phyloP scores from a whole-genome alignment of 2,888 invertebrate genomes.

The Penaeus monodon region DNA sequence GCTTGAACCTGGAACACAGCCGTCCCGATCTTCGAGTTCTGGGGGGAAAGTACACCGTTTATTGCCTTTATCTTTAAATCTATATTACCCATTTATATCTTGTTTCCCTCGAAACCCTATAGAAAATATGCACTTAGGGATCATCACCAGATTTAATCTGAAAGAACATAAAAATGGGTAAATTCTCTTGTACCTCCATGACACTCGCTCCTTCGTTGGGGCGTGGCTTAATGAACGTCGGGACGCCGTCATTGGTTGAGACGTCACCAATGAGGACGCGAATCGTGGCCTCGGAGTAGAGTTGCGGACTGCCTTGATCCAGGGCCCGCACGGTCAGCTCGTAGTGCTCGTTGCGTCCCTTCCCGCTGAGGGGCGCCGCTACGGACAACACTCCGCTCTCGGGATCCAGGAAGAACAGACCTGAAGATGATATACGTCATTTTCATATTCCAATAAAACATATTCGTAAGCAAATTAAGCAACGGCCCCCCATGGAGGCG shows the following conservation, averaged over 20 bases:
- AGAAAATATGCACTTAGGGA: no score
- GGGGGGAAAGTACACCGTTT: slow-evolving; percentile 61
- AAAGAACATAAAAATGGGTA: background rate
- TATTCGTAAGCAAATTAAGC: background rate
- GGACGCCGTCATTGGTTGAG: slow-evolving; percentile 84
- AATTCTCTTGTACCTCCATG: slow-evolving; percentile 75
- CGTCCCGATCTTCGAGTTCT: slow-evolving; percentile 81
- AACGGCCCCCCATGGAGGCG: no score
- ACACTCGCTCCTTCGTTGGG: slow-evolving; percentile 79
- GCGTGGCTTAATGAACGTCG: slow-evolving; percentile 80
- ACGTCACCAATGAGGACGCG: slow-evolving; percentile 85
- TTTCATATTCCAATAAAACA: no score
- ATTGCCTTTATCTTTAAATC: background rate
- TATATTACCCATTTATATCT: no score
- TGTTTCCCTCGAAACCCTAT: no score
- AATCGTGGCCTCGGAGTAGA: slow-evolving; percentile 76
- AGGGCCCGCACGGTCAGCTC: slow-evolving; percentile 77
- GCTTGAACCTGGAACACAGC: slow-evolving; percentile 83
- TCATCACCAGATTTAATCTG: background rate
- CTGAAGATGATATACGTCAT: slow-evolving; percentile 69
- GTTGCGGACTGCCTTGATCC: slow-evolving; percentile 74
- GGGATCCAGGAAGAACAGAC: slow-evolving; percentile 78
- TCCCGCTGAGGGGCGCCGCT: slow-evolving; percentile 78
- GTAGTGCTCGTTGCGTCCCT: slow-evolving; percentile 82
- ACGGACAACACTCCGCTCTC: slow-evolving; percentile 79